These are phyloP conservation scores for Aleiodes testaceus DNA, from an alignment of 2,888 invertebrate species.

Conservation along the genomic window DNA sequence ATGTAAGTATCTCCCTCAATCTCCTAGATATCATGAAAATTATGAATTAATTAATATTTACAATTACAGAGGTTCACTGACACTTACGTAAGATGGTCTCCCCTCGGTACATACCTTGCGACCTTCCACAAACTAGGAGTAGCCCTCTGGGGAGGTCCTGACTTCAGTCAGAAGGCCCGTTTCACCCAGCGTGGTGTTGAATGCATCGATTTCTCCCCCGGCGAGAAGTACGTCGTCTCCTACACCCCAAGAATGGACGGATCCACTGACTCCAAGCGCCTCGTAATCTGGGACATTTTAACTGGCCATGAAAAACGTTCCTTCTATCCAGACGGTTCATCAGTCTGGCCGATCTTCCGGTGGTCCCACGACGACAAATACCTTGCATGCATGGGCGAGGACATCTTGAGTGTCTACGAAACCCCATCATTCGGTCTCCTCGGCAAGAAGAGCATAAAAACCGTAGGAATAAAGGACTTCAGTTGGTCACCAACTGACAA, in stretches of 20 bases:
- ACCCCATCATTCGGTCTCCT: constrained; percentile 95
- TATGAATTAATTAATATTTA: constrained; percentile 38
- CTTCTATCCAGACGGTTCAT: constrained; percentile 88
- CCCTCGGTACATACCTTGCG: constrained; percentile 95
- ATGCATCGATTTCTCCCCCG: constrained; percentile 97
- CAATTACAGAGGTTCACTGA: constrained; percentile 91
- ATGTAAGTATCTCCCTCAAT: constrained; percentile 73
- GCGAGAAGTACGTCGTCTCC: constrained; percentile 96
- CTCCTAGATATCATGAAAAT: too few species aligned
- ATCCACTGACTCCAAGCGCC: constrained; percentile 83
- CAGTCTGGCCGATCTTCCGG: constrained; percentile 95
- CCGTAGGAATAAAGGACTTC: constrained; percentile 92
- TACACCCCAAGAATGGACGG: constrained; percentile 88
- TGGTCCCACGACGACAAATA: constrained; percentile 98
- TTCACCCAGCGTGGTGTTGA: constrained; percentile 93
- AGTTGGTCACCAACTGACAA: constrained; percentile 99
- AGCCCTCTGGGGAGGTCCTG: constrained; percentile 97
- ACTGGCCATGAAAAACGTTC: constrained; percentile 95
- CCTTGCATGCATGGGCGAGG: constrained; percentile 90
- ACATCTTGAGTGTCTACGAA: constrained; percentile 93
- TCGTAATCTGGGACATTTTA: constrained; percentile 97
- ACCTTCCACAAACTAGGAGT: constrained; percentile 98
- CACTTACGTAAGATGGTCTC: constrained; percentile 97
- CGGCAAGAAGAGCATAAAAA: constrained; percentile 95
- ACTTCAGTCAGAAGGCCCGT: constrained; percentile 92